These are phyloP conservation scores for Chamaetylas fuelleborni DNA, from an alignment of 2,113 vertebrate species.

Conservation along the genomic window DNA sequence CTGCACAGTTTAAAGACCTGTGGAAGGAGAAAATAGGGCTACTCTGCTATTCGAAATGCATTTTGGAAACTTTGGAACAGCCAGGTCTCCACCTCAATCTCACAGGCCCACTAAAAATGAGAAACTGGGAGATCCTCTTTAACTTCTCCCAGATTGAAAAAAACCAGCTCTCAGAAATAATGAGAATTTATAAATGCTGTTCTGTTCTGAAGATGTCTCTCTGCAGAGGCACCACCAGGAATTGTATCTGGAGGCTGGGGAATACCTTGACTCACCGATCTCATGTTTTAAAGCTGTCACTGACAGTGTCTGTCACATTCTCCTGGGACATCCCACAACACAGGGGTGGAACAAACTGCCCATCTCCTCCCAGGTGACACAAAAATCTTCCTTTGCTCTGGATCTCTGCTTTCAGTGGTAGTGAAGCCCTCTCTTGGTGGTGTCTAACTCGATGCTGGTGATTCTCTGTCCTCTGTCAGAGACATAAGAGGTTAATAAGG, in stretches of 20 bases:
- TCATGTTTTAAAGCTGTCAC: neutral
- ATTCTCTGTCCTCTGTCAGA: neutral
- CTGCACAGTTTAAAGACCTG: slow-evolving; percentile 64
- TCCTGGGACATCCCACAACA: neutral
- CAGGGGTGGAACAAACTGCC: neutral
- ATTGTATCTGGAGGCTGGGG: neutral
- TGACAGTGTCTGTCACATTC: neutral
- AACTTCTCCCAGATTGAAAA: neutral
- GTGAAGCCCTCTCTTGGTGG: neutral
- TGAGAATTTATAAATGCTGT: neutral
- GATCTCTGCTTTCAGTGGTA: neutral
- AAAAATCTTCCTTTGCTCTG: neutral
- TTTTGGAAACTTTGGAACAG: slow-evolving; percentile 13
- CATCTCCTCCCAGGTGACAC: neutral
- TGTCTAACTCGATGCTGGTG: neutral
- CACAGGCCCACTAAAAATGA: neutral
- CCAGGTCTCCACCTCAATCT: neutral
- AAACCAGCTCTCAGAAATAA: neutral
- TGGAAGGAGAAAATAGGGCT: slow-evolving; percentile 62
- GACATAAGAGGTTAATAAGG: neutral
- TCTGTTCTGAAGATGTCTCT: neutral
- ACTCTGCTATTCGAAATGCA: slow-evolving; percentile 53
- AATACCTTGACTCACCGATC: neutral
- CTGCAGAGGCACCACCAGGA: neutral
- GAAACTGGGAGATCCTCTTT: neutral